These are phyloP conservation scores for Etheostoma nigrum DNA, from an alignment of 2,797 vertebrate genomes.

Conservation along the genomic window DNA sequence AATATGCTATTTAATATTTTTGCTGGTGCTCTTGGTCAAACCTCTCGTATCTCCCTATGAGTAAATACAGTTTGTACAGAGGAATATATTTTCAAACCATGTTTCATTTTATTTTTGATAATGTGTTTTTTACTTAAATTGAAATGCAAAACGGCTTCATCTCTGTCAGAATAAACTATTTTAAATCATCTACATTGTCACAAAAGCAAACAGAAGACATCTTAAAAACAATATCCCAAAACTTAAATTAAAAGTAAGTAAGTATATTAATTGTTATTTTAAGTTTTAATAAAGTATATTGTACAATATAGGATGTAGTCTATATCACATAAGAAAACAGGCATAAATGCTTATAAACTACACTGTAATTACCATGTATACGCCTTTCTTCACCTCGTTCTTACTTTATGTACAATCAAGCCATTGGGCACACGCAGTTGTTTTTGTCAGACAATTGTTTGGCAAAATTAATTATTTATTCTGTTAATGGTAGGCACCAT, in stretches of 20 bases:
- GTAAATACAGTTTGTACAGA: conserved; percentile 79
- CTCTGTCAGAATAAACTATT: conserved; percentile 17
- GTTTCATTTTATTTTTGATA: conserved; percentile 60
- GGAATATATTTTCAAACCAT: conserved; percentile 76
- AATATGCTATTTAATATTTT: conserved; percentile 82
- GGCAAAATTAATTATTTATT: conserved; percentile 48
- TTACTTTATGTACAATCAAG: conserved; percentile 8
- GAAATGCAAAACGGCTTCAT: conserved; percentile 51
- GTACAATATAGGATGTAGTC: conserved; percentile 16
- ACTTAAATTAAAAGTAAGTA: conserved; percentile 21
- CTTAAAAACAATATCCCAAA: conserved; percentile 11
- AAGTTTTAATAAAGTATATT: conserved; percentile 23
- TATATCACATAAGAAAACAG: conserved; percentile 30
- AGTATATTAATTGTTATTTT: conserved; percentile 20
- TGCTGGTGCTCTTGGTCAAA: conserved; percentile 81
- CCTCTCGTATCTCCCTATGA: conserved; percentile 66
- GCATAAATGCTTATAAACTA: conserved; percentile 16
- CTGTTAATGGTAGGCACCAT: conserved; percentile 28
- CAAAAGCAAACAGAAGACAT: conserved; percentile 6
- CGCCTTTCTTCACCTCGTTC: conserved; percentile 12
- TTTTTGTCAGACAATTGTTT: background rate
- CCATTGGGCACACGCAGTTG: background rate
- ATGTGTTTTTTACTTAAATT: conserved; percentile 40
- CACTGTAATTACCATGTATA: conserved; percentile 26
- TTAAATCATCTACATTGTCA: conserved; percentile 24